Conservation (phyloP, 2,797 vertebrate species). For the Cetoscarus ocellatus region DNA sequence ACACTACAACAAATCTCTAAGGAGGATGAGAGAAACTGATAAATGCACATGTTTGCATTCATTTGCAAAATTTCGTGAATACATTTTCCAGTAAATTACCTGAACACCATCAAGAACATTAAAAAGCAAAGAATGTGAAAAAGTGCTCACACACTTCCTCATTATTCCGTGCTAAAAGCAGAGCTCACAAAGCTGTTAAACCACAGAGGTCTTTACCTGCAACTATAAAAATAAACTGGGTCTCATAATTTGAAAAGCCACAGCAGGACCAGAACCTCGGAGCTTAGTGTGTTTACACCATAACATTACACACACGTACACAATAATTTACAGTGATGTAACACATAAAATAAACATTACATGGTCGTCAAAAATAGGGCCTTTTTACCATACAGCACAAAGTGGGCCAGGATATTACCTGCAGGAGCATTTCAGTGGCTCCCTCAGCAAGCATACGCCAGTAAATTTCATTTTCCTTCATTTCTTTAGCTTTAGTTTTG, state of each 20-base stretch:
- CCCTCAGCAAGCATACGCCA: conserved; percentile 63
- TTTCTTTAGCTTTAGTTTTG: conserved; percentile 58
- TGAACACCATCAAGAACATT: conserved; percentile 2
- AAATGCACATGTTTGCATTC: background rate
- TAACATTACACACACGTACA: conserved; percentile 45
- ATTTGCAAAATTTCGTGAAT: conserved; percentile 4
- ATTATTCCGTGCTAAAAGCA: conserved; percentile 11
- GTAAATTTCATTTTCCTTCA: conserved; percentile 47
- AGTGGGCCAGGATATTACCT: conserved; percentile 47
- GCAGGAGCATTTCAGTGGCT: conserved; percentile 47
- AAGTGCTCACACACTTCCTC: conserved; percentile 10
- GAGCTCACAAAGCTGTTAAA: conserved; percentile 21
- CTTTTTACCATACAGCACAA: conserved; percentile 27
- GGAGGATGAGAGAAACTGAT: conserved; percentile 7
- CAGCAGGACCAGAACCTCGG: conserved; percentile 20
- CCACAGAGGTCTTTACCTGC: conserved; percentile 27
- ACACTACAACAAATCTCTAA: conserved; percentile 1
- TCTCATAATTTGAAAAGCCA: conserved; percentile 36
- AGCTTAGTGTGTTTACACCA: conserved; percentile 20
- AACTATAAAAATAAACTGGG: conserved; percentile 37
- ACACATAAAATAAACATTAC: conserved; percentile 49
- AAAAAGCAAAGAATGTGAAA: conserved; percentile 11
- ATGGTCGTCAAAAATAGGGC: conserved; percentile 28
- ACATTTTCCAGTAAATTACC: background rate
- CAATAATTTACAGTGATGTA: conserved; percentile 43